Percentiles rank a stretch among this genome's conserved stretches.
These are phyloP conservation scores for Ascaphus truei DNA, from an alignment of 2,113 vertebrate genomes.

Conservation along the genomic window DNA sequence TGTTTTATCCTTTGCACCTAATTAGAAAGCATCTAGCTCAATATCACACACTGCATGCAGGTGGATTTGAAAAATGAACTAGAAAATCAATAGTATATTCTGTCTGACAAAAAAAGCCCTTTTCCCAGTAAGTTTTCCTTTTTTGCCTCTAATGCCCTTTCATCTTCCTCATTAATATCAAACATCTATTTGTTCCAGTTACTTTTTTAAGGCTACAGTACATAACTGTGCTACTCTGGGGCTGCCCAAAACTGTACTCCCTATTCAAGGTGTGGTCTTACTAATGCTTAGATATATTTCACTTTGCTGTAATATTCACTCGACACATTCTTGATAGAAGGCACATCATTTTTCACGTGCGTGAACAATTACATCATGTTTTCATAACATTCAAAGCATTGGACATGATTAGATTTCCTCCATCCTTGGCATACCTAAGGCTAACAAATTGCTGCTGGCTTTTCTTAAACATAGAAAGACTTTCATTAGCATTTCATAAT, in stretches of 20 bases:
- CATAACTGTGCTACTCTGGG: conserved; percentile 47
- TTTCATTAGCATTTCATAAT: conserved; percentile 55
- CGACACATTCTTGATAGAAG: conserved; percentile 59
- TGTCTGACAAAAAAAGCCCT: too few species aligned
- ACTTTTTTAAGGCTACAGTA: too few species aligned
- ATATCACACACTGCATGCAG: too few species aligned
- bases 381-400: conserved; percentile 51
- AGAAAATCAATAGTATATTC: too few species aligned
- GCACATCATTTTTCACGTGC: conserved; percentile 54
- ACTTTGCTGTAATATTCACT: conserved; percentile 52
- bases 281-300: conserved; percentile 49
- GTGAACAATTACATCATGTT: conserved; percentile 60
- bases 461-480: conserved; percentile 46
- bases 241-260: too few species aligned
- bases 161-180: conserved; percentile 49
- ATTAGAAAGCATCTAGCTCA: too few species aligned
- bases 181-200: conserved; percentile 49
- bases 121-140: too few species aligned
- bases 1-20: too few species aligned
- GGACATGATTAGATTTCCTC: conserved; percentile 57
- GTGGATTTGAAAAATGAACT: too few species aligned
- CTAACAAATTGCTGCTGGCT: conserved; percentile 48
- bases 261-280: too few species aligned
- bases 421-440: conserved; percentile 36
- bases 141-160: conserved; percentile 25